Base-by-base conservation (phyloP, 2,888 invertebrate species). In the Brenthis hecate region DNA sequence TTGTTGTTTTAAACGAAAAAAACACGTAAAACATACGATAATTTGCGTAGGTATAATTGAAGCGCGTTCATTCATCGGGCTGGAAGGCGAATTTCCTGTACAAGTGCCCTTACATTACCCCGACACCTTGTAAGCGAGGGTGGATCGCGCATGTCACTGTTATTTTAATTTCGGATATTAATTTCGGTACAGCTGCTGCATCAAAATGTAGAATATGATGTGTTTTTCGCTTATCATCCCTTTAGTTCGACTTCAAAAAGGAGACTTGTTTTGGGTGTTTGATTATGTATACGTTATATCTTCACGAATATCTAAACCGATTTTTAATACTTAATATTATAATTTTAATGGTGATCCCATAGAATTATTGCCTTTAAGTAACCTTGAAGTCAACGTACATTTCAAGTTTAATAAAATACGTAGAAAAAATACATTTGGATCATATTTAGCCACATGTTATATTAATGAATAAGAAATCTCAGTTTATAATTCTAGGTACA, bases 111-210 rank as follows among this genome's bases (percentile, higher is more conserved):
- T 53, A 62, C 62, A 32, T 60, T 60, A 60, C 53, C 62, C 62
- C 62, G 53, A 62, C 62, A 62, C 62, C 53, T 62, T 53, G 19
- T 14, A 54, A 36, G 53, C 43, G 62, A 53, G 62, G 62, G 62
- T 54, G 53, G 19, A 62, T n/a, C 43, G n/a, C 47, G 56, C 61
- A 55, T 43, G 66, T 67, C 66, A 67, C 56, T 28, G 50, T 61
- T 67, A 56, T 51, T 56, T 51, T 61, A 67, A 61, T 67, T 61
- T 56, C 23, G 61, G 56, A 61, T 66, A 61, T 67, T 61, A 55
- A 67, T 67, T 67, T 67, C 14, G 48, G 55, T 66, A 61, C 60
- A 66, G 61, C 48, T 66, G 66, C 66, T 61, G 66, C 43, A 23
- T 48, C 13, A 6, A 32, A 19, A 50, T 60, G 50, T 60, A 28